Percentiles rank a stretch among this genome's conserved stretches.
Conservation (phyloP, 1,140 invertebrate genomes). For the Bombyx mandarina region DNA sequence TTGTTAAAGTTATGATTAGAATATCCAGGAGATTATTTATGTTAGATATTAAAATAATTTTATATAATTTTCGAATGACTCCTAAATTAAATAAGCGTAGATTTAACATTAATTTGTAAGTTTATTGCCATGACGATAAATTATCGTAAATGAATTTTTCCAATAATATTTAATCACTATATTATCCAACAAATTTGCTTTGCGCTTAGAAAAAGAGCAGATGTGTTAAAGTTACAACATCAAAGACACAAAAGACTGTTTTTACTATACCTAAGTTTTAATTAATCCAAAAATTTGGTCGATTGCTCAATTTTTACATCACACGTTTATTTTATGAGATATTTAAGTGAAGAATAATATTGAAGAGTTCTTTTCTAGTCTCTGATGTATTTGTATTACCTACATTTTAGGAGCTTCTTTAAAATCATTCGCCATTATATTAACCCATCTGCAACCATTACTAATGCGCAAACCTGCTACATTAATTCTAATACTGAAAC, state of each 20-base stretch:
- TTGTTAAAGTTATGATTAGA: slow-evolving; percentile 56
- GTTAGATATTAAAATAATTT: slow-evolving; percentile 24
- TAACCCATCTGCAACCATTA: slow-evolving; percentile 22
- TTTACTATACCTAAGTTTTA: slow-evolving; percentile 16
- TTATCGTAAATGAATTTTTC: slow-evolving; percentile 7
- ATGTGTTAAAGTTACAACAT: slow-evolving; percentile 14
- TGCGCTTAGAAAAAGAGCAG: slow-evolving; percentile 7
- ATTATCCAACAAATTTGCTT: slow-evolving; percentile 2
- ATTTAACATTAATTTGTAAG: slow-evolving; percentile 28
- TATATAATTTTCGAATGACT: slow-evolving; percentile 18
- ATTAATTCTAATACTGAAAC: not conserved
- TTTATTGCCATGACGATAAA: slow-evolving; percentile 37
- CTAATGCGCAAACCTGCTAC: slow-evolving; percentile 16
- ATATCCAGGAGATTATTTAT: slow-evolving; percentile 52
- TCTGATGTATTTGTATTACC: slow-evolving; percentile 20
- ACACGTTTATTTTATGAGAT: slow-evolving; percentile 18
- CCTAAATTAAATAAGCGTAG: slow-evolving; percentile 28
- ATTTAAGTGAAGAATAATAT: slow-evolving; percentile 9
- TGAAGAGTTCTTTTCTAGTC: slow-evolving; percentile 36
- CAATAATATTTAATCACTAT: no score
- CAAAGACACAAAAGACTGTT: slow-evolving; percentile 30
- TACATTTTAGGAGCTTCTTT: slow-evolving; percentile 1
- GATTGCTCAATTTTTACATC: slow-evolving; percentile 35
- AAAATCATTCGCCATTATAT: not conserved
- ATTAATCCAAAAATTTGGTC: slow-evolving; percentile 15